Evolutionary conservation across 2,797 vertebrate species (phyloP), one percentile per base, ranked within the genome.

Genomic region (Mus minutoides): DNA sequence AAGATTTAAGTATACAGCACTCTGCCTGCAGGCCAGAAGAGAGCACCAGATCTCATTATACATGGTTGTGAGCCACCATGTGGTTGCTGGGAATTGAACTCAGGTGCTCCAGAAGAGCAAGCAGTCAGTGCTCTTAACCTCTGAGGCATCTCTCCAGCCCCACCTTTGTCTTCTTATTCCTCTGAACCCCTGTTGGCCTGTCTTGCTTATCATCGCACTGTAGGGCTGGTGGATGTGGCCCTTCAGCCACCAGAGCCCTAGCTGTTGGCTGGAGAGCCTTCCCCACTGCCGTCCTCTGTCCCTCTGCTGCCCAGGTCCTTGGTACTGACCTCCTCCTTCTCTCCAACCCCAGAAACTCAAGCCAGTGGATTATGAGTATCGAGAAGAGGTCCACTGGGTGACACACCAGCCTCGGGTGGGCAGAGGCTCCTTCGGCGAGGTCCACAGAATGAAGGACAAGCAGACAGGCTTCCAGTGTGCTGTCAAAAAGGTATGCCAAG

Each of bases 341-440:
- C 31, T 94, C 73, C 84, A 95, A 94, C 91, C 29, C 26, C 97
- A 99, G 99, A 99, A 99, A 94, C 98, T 99, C 73, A 98, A 99
- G 90, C 98, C 99, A 0, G 98, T 99, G 95, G 99, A 99, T 97
- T 99, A 99, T 0, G 99, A 99, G 96, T 99, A 99, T 98, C 99
- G 98, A 96, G 99, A 99, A 96, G 99, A 99, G 82, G 98, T 98
- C 64, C 99, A 99, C 85, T 99, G 99, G 98, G 97, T 98, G 84
- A 98, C 98, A 11, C 96, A 96, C 43, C 95, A 98, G 0, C 99
- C 98, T 34, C 97, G 98, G 58, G 97, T 99, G 94, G 99, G 99
- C 92, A 98, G 99, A 90, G 99, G 99, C 73, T 99, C 99, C 46
- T 99, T 99, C 9, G 99, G 99, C 31, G 99, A 99, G 92, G 99